Percentiles rank a stretch among this genome's conserved stretches.
phyloP scores from a whole-genome alignment of 2,797 vertebrate species.

The Micromesistius poutassou region DNA sequence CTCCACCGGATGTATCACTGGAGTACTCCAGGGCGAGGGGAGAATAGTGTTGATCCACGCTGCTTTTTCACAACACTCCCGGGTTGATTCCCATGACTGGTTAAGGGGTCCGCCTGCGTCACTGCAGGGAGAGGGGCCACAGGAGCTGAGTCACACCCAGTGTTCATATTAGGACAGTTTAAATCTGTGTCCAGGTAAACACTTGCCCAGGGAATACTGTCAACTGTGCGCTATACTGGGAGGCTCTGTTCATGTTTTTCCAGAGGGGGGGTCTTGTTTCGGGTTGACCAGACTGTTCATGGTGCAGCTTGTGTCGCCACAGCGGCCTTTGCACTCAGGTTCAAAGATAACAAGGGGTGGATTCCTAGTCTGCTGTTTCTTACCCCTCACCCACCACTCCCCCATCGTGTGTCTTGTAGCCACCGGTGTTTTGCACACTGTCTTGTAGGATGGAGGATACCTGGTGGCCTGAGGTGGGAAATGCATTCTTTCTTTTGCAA shows the following conservation, averaged over 20 bases:
- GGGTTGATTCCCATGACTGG: not conserved
- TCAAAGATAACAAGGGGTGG: not conserved
- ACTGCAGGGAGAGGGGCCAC: not conserved
- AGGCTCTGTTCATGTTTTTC: not conserved
- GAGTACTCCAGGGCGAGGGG: not conserved
- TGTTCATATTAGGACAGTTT: not conserved
- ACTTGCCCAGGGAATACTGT: not conserved
- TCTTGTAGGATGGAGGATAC: no score
- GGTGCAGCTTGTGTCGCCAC: not conserved
- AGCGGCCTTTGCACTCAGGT: not conserved
- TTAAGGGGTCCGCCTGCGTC: not conserved
- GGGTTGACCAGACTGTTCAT: not conserved
- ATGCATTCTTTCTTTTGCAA: no score
- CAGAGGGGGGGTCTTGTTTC: not conserved
- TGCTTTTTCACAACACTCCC: not conserved
- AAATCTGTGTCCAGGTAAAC: not conserved
- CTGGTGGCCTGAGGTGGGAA: no score
- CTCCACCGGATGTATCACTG: not conserved
- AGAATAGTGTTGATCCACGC: constrained; percentile 3
- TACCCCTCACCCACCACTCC: no score
- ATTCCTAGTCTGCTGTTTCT: not conserved
- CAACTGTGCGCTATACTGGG: not conserved
- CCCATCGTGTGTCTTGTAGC: no score
- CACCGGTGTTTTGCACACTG: no score
- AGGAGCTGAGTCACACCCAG: not conserved